A percentile compares a stretch with the other conserved stretches of the same genome.
Evolutionary conservation across 1,140 invertebrate species (phyloP).

Genomic region (Sitophilus oryzae): DNA sequence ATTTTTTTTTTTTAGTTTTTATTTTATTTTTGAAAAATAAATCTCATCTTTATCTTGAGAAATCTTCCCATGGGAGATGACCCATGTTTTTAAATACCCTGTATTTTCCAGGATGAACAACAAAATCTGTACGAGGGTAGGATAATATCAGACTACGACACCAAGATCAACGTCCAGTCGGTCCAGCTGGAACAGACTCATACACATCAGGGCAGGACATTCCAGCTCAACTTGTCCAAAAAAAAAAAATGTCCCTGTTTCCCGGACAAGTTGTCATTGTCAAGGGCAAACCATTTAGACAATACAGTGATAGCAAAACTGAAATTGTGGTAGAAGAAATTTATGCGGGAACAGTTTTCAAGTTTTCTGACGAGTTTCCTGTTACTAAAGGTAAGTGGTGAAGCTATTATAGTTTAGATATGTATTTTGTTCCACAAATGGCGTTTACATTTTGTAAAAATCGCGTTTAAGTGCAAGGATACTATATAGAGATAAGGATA

Average conservation of each 20-base stretch:
- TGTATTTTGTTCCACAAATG: too few species aligned
- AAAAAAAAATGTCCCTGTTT: constrained; percentile 70
- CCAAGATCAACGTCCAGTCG: constrained; percentile 61
- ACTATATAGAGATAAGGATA: too few species aligned
- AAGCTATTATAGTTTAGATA: too few species aligned
- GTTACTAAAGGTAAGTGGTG: constrained; percentile 23
- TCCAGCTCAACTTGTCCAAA: constrained; percentile 56
- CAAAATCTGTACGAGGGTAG: constrained; percentile 54
- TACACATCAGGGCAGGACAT: constrained; percentile 44
- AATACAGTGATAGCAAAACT: constrained; percentile 58
- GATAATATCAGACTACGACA: constrained; percentile 67
- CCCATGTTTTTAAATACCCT: not conserved
- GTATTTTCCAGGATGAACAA: not conserved
- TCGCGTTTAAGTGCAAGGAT: too few species aligned
- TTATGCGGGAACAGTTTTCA: constrained; percentile 47
- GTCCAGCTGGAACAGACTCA: constrained; percentile 64
- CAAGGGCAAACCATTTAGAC: constrained; percentile 48
- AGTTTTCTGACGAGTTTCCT: constrained; percentile 18
- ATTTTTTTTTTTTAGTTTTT: constrained; percentile 39
- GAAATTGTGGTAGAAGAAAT: constrained; percentile 63
- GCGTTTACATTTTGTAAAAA: too few species aligned
- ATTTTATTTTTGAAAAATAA: too few species aligned
- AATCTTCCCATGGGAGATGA: too few species aligned
- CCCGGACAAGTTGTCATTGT: constrained; percentile 79
- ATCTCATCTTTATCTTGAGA: too few species aligned